phyloP scores from a whole-genome alignment of 2,888 invertebrate genomes.

The Ligdia adustata region DNA sequence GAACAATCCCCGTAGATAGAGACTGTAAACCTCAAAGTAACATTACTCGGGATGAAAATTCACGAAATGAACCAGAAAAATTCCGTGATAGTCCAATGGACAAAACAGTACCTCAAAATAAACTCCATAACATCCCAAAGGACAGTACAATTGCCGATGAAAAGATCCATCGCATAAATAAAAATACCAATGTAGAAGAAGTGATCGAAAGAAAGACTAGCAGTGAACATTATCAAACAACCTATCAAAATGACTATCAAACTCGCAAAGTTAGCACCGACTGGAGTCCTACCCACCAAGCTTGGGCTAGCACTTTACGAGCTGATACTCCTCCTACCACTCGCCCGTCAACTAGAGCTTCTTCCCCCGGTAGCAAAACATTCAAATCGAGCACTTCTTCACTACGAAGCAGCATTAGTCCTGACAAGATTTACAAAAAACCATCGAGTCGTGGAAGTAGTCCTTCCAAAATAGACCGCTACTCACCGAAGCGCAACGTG shows the following conservation, averaged over 20 bases:
- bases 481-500: slow-evolving; percentile 59
- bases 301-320: slow-evolving; percentile 89
- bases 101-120: neutral
- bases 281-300: slow-evolving; percentile 89
- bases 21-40: neutral
- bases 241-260: slow-evolving; percentile 84
- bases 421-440: slow-evolving; percentile 67
- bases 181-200: slow-evolving; percentile 56
- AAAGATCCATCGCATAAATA: slow-evolving; percentile 45
- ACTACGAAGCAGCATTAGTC: slow-evolving; percentile 79
- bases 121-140: slow-evolving; percentile 22
- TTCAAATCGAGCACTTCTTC: slow-evolving; percentile 81
- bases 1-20: neutral
- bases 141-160: slow-evolving; percentile 44
- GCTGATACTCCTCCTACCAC: slow-evolving; percentile 85
- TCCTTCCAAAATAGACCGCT: slow-evolving; percentile 55
- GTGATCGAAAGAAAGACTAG: slow-evolving; percentile 56
- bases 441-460: slow-evolving; percentile 67
- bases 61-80: neutral
- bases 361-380: slow-evolving; percentile 81
- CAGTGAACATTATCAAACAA: slow-evolving; percentile 83
- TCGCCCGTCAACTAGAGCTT: slow-evolving; percentile 78
- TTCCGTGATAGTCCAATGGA: slow-evolving; percentile 2
- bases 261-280: slow-evolving; percentile 85
- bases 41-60: neutral